Evolutionary conservation across 2,888 invertebrate species (phyloP).

Genomic region (Zygogramma bicolorata): DNA sequence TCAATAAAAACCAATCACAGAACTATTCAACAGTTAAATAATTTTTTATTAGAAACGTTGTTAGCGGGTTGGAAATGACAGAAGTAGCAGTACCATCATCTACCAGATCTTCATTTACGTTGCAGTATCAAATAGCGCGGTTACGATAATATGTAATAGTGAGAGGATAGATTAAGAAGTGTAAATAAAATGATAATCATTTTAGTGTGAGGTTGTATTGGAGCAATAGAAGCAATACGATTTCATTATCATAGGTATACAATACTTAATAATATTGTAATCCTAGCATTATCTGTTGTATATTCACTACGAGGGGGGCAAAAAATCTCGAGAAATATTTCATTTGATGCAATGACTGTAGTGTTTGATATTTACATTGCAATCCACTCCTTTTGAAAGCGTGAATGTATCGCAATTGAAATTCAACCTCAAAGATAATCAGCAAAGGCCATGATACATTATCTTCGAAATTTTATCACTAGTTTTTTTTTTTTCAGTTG

Average conservation of each 20-base stretch:
- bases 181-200: conserved; percentile 65
- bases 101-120: conserved; percentile 40
- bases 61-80: conserved; percentile 44
- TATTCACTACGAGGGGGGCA: conserved; percentile 49
- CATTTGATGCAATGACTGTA: neutral
- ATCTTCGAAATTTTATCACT: no score
- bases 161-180: conserved; percentile 56
- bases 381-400: neutral
- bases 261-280: conserved; percentile 56
- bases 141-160: conserved; percentile 51
- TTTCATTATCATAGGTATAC: conserved; percentile 55
- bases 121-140: conserved; percentile 19
- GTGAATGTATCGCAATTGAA: no score
- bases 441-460: no score
- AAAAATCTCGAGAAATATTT: conserved; percentile 41
- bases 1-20: conserved; percentile 84
- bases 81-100: conserved; percentile 57
- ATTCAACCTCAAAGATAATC: no score
- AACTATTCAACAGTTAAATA: conserved; percentile 86
- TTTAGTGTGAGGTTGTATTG: conserved; percentile 63
- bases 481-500: no score
- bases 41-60: conserved; percentile 53
- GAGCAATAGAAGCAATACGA: conserved; percentile 64
- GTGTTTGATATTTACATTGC: neutral
- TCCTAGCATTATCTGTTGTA: conserved; percentile 58